Conservation (phyloP, 2,888 invertebrate genomes). For the Ennomos erosarius region DNA sequence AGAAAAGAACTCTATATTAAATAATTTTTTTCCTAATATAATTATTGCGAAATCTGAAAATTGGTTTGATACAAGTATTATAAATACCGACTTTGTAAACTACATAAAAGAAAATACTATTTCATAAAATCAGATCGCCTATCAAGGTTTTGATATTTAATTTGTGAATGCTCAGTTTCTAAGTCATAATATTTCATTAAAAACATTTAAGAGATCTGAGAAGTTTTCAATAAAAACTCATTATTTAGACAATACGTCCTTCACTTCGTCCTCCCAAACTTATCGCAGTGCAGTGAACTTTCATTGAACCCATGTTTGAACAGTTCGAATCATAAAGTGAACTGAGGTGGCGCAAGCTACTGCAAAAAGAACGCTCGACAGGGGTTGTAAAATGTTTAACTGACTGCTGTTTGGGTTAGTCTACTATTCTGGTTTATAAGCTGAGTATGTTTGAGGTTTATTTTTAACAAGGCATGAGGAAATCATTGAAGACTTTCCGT, state of each 20-base stretch:
- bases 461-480: background rate
- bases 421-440: constrained; percentile 9
- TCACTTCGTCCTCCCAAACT: constrained; percentile 25
- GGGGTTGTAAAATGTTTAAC: constrained; percentile 19
- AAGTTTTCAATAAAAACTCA: background rate
- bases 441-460: constrained; percentile 4
- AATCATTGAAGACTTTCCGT: background rate
- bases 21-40: too few species aligned
- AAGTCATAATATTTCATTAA: background rate
- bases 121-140: too few species aligned
- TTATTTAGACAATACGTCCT: constrained; percentile 30
- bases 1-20: too few species aligned
- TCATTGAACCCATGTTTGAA: constrained; percentile 29
- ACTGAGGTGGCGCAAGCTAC: constrained; percentile 9
- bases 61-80: too few species aligned
- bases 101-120: too few species aligned
- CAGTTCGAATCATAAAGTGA: constrained; percentile 24
- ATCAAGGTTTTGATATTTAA: too few species aligned
- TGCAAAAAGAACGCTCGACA: constrained; percentile 21
- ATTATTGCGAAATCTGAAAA: too few species aligned
- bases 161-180: too few species aligned
- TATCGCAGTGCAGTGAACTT: constrained; percentile 33
- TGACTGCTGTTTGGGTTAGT: constrained; percentile 17
- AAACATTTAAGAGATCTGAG: background rate
- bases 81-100: too few species aligned